These are phyloP conservation scores for Gallinago solitaria DNA, from an alignment of 2,797 vertebrate genomes.

Conservation along the genomic window DNA sequence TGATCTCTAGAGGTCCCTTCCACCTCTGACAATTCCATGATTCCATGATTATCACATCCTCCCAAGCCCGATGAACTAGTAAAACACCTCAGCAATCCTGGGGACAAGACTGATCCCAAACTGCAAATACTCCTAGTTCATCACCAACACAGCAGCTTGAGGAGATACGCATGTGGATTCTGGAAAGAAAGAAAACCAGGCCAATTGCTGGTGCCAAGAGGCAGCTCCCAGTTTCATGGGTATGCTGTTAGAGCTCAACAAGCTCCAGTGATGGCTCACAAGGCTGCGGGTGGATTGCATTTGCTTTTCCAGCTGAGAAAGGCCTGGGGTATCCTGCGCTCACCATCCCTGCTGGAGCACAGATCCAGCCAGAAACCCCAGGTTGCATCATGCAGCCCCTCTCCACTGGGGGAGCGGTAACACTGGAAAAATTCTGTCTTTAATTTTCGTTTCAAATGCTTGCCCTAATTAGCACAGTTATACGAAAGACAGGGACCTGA, in stretches of 20 bases:
- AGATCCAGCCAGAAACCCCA: background rate
- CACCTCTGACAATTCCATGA: too few species aligned
- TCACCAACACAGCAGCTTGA: background rate
- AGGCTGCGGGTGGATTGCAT: background rate
- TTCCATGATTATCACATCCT: background rate
- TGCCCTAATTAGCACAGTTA: background rate
- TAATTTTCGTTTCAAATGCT: background rate
- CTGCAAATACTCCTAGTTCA: background rate
- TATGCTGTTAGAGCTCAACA: background rate
- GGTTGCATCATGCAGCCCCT: background rate
- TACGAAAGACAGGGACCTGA: background rate
- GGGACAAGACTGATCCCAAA: background rate
- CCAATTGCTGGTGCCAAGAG: background rate
- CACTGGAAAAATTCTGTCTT: conserved; percentile 12
- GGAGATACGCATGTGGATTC: background rate
- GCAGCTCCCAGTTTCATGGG: background rate
- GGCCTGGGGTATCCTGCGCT: background rate
- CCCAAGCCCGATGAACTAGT: background rate
- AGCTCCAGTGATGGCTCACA: background rate
- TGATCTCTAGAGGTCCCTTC: too few species aligned
- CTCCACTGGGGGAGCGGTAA: background rate
- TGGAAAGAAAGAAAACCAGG: background rate
- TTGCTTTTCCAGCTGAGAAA: conserved; percentile 5
- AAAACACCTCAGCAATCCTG: background rate
- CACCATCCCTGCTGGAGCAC: background rate